Percentiles rank a stretch among this genome's conserved stretches.
Evolutionary conservation across 1,140 invertebrate genomes (phyloP).

Genomic region (Danaus melanippus): DNA sequence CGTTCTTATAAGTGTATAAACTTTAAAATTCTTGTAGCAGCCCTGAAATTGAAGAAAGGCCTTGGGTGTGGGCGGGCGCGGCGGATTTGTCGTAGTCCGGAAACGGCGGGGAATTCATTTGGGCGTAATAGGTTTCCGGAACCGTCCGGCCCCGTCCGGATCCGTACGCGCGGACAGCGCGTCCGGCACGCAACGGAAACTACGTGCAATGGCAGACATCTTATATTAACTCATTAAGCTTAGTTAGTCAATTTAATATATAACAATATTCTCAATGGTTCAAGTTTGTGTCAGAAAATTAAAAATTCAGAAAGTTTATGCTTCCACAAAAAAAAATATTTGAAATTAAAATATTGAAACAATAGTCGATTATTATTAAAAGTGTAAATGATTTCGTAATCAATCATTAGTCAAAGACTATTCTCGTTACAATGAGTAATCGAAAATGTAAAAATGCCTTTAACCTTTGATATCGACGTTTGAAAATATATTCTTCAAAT

Average conservation of each 20-base stretch:
- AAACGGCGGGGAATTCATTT: constrained; percentile 69
- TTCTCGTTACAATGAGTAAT: no score
- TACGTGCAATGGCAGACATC: constrained; percentile 18
- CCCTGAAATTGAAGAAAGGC: constrained; percentile 45
- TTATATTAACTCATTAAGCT: neutral
- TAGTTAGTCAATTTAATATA: neutral
- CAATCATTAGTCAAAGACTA: no score
- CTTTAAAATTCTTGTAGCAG: constrained; percentile 17
- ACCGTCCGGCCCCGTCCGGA: constrained; percentile 52
- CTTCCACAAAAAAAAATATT: neutral
- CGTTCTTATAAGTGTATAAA: no score
- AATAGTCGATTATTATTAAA: no score
- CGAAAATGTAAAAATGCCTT: no score
- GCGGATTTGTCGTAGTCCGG: constrained; percentile 63
- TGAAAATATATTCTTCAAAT: constrained; percentile 53
- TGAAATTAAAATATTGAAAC: no score
- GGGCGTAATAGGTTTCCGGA: constrained; percentile 70
- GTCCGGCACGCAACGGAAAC: constrained; percentile 63
- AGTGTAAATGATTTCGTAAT: no score
- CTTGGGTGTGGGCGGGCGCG: constrained; percentile 51
- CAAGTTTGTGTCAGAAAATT: no score
- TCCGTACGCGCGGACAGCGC: constrained; percentile 27
- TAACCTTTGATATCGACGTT: constrained; percentile 10
- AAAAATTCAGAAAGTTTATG: neutral
- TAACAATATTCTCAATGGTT: no score